phyloP scores from a whole-genome alignment of 2,797 vertebrate species.

The Etheostoma perlongum region DNA sequence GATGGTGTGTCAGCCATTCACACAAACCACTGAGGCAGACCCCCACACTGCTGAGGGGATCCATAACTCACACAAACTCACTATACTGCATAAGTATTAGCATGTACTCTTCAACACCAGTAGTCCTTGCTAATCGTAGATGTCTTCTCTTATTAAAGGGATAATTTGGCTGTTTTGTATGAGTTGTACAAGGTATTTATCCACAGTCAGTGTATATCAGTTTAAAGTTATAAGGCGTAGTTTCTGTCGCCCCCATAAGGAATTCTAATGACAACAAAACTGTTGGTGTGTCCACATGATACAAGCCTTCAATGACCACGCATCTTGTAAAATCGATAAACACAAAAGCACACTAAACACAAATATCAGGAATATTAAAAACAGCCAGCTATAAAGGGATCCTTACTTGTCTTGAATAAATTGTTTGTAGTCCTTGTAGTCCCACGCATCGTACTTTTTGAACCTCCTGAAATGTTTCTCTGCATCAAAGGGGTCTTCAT shows the following conservation, averaged over 20 bases:
- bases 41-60: not conserved
- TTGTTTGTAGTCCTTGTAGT: conserved; percentile 90
- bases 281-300: too few species aligned
- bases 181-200: too few species aligned
- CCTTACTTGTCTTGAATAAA: conserved; percentile 92
- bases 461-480: conserved; percentile 95
- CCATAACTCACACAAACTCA: conserved; percentile 4
- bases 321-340: not conserved
- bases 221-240: too few species aligned
- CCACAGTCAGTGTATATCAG: too few species aligned
- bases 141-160: not conserved
- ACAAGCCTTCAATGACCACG: too few species aligned
- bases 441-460: conserved; percentile 92
- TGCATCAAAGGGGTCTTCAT: conserved; percentile 89
- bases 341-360: not conserved
- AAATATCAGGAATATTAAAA: not conserved
- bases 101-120: not conserved
- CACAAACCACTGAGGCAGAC: conserved; percentile 7
- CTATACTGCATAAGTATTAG: too few species aligned
- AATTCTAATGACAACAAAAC: too few species aligned
- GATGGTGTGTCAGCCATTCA: conserved; percentile 34
- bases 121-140: not conserved
- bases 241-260: too few species aligned
- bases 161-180: too few species aligned
- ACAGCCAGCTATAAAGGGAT: not conserved